Conservation (phyloP, 2,888 invertebrate genomes). For the Tachina lurida region DNA sequence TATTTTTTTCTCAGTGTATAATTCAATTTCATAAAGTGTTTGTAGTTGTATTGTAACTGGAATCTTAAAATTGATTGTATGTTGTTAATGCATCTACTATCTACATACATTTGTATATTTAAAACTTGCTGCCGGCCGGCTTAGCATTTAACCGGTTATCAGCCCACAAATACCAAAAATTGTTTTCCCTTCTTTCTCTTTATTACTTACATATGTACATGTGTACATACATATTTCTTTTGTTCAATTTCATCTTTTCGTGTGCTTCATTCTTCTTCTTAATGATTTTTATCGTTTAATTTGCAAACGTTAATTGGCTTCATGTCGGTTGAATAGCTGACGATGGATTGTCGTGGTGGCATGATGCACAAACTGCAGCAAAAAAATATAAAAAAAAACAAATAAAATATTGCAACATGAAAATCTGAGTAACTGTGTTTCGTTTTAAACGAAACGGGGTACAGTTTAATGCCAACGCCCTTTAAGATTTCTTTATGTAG, state of each 20-base stretch:
- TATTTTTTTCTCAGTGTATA: slow-evolving; percentile 45
- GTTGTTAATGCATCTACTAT: slow-evolving; percentile 13
- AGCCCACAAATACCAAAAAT: slow-evolving; percentile 55
- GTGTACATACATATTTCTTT: slow-evolving; percentile 21
- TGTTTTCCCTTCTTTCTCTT: slow-evolving; percentile 25
- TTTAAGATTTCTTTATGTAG: slow-evolving; percentile 61
- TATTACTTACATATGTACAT: slow-evolving; percentile 10
- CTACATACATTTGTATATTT: not conserved
- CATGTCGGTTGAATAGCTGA: slow-evolving; percentile 47
- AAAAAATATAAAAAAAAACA: not conserved
- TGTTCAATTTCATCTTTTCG: slow-evolving; percentile 48
- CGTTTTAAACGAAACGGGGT: slow-evolving; percentile 46
- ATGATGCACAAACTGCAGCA: slow-evolving; percentile 56
- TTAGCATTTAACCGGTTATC: slow-evolving; percentile 67
- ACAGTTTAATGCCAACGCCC: slow-evolving; percentile 70
- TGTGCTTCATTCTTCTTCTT: slow-evolving; percentile 43
- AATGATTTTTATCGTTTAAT: slow-evolving; percentile 66
- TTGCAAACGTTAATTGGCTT: slow-evolving; percentile 71
- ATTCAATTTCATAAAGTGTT: not conserved
- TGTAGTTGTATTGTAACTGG: slow-evolving; percentile 36
- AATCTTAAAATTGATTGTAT: slow-evolving; percentile 59
- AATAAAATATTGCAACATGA: slow-evolving; percentile 26
- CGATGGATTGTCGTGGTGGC: slow-evolving; percentile 37
- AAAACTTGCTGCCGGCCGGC: slow-evolving; percentile 62
- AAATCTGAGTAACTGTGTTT: slow-evolving; percentile 49